Evolutionary conservation across 1,140 invertebrate species (phyloP), one percentile per base, ranked within the genome.

Genomic region (Cataglyphis hispanica): DNA sequence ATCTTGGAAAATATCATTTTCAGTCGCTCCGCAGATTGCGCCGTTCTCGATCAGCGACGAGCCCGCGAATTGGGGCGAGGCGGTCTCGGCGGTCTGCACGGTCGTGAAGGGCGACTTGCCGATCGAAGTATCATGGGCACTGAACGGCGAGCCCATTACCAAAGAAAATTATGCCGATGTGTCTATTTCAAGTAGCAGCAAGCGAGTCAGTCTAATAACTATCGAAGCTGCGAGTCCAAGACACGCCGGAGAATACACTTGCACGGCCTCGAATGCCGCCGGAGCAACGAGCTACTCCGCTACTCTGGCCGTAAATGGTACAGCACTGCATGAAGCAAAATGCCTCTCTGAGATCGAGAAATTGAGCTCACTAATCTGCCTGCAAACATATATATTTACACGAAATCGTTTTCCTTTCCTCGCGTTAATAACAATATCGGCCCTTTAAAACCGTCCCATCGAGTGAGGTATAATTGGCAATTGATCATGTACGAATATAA

Each of bases 221-320:
- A 98, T 98, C 81, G 96, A 97, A 84, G 96, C 97, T 16, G 97
- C 97, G 76, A 97, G 96, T 88, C 97, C 97, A 67, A 96, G 96
- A 91, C 97, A 98, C 94, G 96, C 96, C 58, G 97, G 97, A 67
- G 97, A 97, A 93, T 98, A 98, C 94, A 97, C 97, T 67, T 98
- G 98, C 95, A 96, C 96, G 66, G 97, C 97, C 88, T 96, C 96
- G 70, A 98, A 98, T 94, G 94, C 93, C 34, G 97, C 97, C 87
- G 97, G 97, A 83, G 94, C 94, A 87, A 96, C 96, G 67, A 97
- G 96, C 91, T 96, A 97, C 92, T 96, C 97, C 60, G 95, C 97
- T 50, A 95, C 95, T 90, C 95, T 98, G 91, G 96, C 96, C 92
- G 96, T 98, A 87, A 97, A 97, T 95, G 97, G 97, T 97, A 94